Conservation (phyloP, 2,113 vertebrate species). For the Triplophysa tibetana region DNA sequence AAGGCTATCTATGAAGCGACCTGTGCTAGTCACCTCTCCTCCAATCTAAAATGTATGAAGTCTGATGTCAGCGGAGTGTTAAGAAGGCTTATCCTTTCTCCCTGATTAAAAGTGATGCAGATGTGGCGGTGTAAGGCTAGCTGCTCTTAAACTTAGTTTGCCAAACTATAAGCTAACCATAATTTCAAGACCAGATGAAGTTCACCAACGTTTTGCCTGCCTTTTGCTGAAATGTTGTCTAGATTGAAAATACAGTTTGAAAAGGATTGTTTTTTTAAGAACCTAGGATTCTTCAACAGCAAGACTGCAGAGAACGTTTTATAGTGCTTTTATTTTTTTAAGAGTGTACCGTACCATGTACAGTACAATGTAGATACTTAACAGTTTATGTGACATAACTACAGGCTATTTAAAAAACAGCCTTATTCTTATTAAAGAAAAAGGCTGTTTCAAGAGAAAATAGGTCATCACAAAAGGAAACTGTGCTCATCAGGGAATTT, state of each 20-base stretch:
- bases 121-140: not conserved
- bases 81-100: conserved; percentile 27
- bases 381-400: not conserved
- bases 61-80: conserved; percentile 7
- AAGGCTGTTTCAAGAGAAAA: too few species aligned
- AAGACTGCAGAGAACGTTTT: too few species aligned
- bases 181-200: too few species aligned
- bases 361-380: not conserved
- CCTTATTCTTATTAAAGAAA: too few species aligned
- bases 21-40: conserved; percentile 35
- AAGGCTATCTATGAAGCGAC: conserved; percentile 35
- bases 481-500: too few species aligned
- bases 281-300: too few species aligned
- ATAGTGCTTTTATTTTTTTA: too few species aligned
- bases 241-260: too few species aligned
- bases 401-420: not conserved
- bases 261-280: too few species aligned
- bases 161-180: not conserved
- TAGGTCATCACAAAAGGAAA: not conserved
- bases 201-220: too few species aligned
- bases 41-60: conserved; percentile 54
- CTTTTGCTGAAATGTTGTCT: too few species aligned
- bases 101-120: conserved; percentile 39
- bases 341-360: too few species aligned
- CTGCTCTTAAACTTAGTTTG: not conserved